phyloP scores from a whole-genome alignment of 2,797 vertebrate species.

The Alauda arvensis region DNA sequence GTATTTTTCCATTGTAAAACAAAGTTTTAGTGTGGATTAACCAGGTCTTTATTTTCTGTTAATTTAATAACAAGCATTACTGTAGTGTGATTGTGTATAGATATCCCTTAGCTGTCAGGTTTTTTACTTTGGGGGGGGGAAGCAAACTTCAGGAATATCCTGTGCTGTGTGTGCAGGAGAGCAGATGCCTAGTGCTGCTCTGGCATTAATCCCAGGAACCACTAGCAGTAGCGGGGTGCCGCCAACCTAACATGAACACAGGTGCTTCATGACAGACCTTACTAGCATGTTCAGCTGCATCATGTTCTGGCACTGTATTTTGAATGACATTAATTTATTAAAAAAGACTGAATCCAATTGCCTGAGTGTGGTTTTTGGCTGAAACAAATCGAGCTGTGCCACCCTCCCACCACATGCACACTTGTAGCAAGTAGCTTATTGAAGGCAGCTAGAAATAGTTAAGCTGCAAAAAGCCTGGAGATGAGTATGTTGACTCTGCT shows the following conservation, averaged over 20 bases:
- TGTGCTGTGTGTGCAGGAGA: constrained; percentile 80
- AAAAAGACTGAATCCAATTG: constrained; percentile 84
- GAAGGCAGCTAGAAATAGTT: background rate
- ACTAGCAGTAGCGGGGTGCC: constrained; percentile 83
- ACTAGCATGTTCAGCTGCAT: constrained; percentile 97
- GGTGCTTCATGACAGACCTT: constrained; percentile 91
- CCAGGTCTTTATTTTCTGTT: constrained; percentile 90
- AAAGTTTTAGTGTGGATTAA: constrained; percentile 84
- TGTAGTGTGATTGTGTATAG: constrained; percentile 94
- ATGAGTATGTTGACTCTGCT: fast-evolving
- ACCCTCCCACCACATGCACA: background rate
- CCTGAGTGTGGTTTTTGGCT: constrained; percentile 20
- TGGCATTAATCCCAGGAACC: constrained; percentile 86
- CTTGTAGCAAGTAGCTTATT: background rate
- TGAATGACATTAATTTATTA: constrained; percentile 99
- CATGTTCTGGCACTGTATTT: constrained; percentile 99
- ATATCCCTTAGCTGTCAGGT: constrained; percentile 73
- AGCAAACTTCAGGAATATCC: constrained; percentile 82
- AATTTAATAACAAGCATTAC: constrained; percentile 94
- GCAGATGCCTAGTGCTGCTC: constrained; percentile 78
- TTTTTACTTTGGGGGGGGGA: constrained; percentile 65
- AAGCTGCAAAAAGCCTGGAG: background rate
- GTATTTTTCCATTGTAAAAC: constrained; percentile 83
- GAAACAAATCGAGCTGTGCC: background rate
- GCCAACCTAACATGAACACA: constrained; percentile 85